phyloP scores from a whole-genome alignment of 2,888 invertebrate species.

The Plagodis dolabraria region DNA sequence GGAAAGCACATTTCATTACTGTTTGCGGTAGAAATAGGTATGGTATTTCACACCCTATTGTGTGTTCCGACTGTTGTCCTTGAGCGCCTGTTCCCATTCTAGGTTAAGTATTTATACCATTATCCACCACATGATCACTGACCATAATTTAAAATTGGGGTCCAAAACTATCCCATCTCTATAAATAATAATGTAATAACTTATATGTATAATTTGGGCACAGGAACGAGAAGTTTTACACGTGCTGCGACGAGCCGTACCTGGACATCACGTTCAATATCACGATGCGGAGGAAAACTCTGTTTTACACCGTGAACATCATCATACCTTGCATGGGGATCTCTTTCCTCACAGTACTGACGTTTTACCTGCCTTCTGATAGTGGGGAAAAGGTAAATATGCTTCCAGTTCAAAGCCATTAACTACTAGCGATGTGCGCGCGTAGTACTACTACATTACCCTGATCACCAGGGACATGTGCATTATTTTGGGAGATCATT shows the following conservation, averaged over 20 bases:
- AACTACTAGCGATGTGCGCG: not conserved
- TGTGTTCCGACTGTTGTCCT: too few species aligned
- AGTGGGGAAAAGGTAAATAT: conserved; percentile 93
- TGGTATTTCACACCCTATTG: too few species aligned
- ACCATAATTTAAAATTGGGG: too few species aligned
- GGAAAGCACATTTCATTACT: too few species aligned
- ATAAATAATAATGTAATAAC: too few species aligned
- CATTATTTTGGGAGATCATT: too few species aligned
- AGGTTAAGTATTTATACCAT: too few species aligned
- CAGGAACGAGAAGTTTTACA: conserved; percentile 97
- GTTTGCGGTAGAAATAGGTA: too few species aligned
- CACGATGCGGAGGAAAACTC: conserved; percentile 97
- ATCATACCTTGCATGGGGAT: conserved; percentile 99
- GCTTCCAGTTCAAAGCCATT: not conserved
- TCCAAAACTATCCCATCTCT: too few species aligned
- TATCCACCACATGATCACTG: too few species aligned
- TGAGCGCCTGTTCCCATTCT: too few species aligned
- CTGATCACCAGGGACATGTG: too few species aligned
- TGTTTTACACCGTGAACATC: conserved; percentile 98
- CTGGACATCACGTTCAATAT: conserved; percentile 99
- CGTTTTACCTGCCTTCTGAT: conserved; percentile 98
- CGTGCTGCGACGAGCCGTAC: conserved; percentile 98
- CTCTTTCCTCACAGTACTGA: conserved; percentile 97
- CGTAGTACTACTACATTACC: not conserved
- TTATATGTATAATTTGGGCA: not conserved